Evolutionary conservation across 37 sponge, comb jelly and placozoan genomes (phyloP), one percentile per base, ranked within the genome.

Genomic region (Chondrilla cf. caribensis): DNA sequence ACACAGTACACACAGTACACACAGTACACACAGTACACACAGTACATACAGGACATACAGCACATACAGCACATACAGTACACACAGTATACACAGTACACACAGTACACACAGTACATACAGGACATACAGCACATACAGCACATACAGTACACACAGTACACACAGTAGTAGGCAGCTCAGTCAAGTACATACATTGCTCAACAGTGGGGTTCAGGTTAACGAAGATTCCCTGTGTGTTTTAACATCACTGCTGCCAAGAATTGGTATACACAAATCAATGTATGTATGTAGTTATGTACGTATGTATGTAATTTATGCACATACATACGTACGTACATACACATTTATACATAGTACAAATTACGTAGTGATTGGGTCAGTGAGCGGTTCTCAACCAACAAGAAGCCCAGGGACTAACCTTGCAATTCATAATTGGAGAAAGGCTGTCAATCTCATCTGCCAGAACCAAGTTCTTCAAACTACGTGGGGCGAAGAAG

Each of bases 371-470:
- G n/a, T n/a, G n/a, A n/a, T n/a, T n/a, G n/a, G n/a, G n/a, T n/a
- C n/a, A n/a, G n/a, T n/a, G n/a, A n/a, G n/a, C n/a, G n/a, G n/a
- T n/a, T n/a, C n/a, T n/a, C n/a, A n/a, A n/a, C n/a, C n/a, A n/a
- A n/a, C n/a, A n/a, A n/a, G n/a, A n/a, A n/a, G n/a, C n/a, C n/a
- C n/a, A n/a, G n/a, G n/a, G n/a, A n/a, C n/a, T n/a, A n/a, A 91
- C 95, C 85, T 93, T 88, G 71, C 91, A 90, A 33, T 87, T 54
- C 75, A 91, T 90, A 37, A 97, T 89, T 11, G 98, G 98, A 43
- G 93, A 89, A 15, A 97, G 86, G 54, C 88, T 90, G 82, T 97
- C 98, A 82, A 97, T 80, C 66, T 97, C 95, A 81, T 97, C 98
- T 36, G 92, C 98, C 60, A 79, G 62, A 35, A 90, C 92, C 15